A percentile compares a stretch with the other conserved stretches of the same genome.
Evolutionary conservation across 2,888 invertebrate species (phyloP).

Genomic region (Tetheella fluctuosa): DNA sequence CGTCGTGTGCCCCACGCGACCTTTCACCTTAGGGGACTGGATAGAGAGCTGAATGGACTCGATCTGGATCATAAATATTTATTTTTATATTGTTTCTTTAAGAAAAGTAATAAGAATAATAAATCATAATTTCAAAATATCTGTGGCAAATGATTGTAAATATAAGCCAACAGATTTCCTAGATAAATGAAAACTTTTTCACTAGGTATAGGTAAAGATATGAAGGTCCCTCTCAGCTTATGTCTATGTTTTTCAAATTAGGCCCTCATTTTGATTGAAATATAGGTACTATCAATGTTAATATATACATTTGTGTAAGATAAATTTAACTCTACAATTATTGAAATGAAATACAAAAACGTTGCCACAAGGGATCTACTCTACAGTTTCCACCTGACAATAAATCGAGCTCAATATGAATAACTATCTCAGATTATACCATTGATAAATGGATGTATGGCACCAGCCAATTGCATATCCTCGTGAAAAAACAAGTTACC

Average conservation of each 20-base stretch:
- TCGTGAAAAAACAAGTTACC: constrained; percentile 53
- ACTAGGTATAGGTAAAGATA: too few species aligned
- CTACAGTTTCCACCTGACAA: constrained; percentile 47
- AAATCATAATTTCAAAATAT: constrained; percentile 14
- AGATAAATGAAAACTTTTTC: too few species aligned
- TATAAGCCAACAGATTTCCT: too few species aligned
- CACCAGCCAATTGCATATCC: constrained; percentile 64
- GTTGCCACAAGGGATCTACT: constrained; percentile 38
- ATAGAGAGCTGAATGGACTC: constrained; percentile 48
- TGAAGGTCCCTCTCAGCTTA: too few species aligned
- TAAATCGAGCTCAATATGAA: constrained; percentile 72
- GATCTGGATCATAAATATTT: constrained; percentile 12
- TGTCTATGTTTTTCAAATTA: too few species aligned
- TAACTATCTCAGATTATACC: constrained; percentile 76
- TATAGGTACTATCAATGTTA: too few species aligned
- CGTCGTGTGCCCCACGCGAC: constrained; percentile 76
- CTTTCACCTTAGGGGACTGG: constrained; percentile 77
- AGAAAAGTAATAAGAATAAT: constrained; percentile 23
- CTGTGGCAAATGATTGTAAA: too few species aligned
- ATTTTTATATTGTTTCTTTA: constrained; percentile 1
- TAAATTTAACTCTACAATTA: background rate
- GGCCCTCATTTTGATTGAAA: too few species aligned
- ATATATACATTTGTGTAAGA: too few species aligned
- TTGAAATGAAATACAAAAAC: background rate
- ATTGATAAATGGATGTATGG: constrained; percentile 75